Conservation (phyloP, 2,888 invertebrate genomes). For the Tridacna crocea region DNA sequence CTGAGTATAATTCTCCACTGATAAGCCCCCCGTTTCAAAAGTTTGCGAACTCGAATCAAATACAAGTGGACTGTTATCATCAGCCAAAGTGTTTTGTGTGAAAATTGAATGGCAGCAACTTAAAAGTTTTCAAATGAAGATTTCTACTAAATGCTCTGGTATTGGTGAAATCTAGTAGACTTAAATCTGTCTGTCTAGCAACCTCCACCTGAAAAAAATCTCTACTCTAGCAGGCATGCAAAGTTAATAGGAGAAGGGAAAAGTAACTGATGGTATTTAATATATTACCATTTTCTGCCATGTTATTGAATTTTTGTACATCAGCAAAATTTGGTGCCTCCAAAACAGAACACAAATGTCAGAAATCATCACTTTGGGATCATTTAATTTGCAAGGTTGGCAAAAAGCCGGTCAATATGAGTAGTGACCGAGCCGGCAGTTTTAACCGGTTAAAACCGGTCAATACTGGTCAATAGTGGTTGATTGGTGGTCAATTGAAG, state of each 20-base stretch:
- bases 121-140: neutral
- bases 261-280: no score
- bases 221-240: neutral
- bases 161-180: neutral
- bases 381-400: no score
- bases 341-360: no score
- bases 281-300: no score
- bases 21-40: neutral
- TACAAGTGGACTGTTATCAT: slow-evolving; percentile 1
- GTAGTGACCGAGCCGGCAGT: no score
- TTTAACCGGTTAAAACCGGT: no score
- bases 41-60: neutral
- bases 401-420: no score
- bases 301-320: no score
- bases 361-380: no score
- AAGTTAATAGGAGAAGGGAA: neutral
- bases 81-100: neutral
- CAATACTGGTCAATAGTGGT: no score
- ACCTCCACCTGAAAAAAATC: neutral
- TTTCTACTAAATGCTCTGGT: neutral
- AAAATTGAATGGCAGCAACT: neutral
- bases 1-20: neutral
- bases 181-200: neutral
- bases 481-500: no score
- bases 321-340: no score